Evolutionary conservation across 2,888 invertebrate species (phyloP), one percentile per base, ranked within the genome.

Genomic region (Ormyrus nitidulus): DNA sequence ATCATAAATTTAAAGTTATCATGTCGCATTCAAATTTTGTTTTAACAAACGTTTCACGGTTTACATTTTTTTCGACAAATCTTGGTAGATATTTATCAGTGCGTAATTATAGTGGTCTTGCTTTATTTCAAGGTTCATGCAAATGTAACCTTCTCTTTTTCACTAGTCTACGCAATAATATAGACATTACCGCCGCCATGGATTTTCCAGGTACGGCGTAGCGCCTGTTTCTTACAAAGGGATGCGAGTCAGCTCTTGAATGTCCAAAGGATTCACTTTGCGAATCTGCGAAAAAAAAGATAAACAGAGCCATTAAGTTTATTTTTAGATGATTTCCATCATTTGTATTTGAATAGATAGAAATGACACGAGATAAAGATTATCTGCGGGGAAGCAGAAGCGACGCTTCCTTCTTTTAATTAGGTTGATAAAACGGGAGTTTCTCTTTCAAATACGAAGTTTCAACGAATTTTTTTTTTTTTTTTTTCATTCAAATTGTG

Each of bases 321-420:
- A 59, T 8, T 19, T 59, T 68, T n/a, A 62, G 53, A 13, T 48
- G 5, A 19, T 11, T 2, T 53, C 6, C 13, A 58, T 11, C 13
- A n/a, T 59, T 59, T 5, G 6, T n/a, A 64, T 62, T 64, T 13
- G 6, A 6, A 53, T 54, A 62, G 62, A 62, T 54, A 56, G 64
- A 69, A 70, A 10, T 56, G 48, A 9, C 8, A 34, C 13, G 58
- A 65, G 71, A 77, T 77, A 77, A 71, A 61, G 19, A 9, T 11
- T 77, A 56, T 56, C 56, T 54, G 53, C 19, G 3, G 34, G 10
- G 51, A 19, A 59, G 13, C 62, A 44, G n/a, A n/a, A 46, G 53
- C 56, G 19, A 10, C 51, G 44, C 53, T 77, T 77, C 71, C 77
- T 53, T 77, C 62, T 53, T n/a, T 66, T 66, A 49, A 65, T 58